phyloP scores from a whole-genome alignment of 2,797 vertebrate species.

The Spea hammondii region DNA sequence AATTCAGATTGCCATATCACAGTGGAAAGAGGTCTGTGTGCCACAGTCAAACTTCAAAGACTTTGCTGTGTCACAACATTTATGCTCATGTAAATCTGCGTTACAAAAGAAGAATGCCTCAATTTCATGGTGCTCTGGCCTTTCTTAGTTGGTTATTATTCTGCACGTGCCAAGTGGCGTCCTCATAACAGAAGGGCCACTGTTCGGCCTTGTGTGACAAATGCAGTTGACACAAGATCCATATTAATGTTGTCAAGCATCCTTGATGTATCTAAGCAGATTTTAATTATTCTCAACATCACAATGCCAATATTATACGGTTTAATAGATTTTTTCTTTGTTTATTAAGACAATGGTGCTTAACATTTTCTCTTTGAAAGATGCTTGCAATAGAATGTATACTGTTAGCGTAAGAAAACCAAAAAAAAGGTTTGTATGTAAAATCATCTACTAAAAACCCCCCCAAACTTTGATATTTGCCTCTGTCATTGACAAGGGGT shows the following conservation, averaged over 20 bases:
- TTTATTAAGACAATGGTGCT: conserved; percentile 62
- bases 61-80: conserved; percentile 58
- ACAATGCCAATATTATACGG: conserved; percentile 60
- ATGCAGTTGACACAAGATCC: conserved; percentile 73
- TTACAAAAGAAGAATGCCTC: conserved; percentile 68
- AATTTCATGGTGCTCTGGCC: conserved; percentile 71
- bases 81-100: conserved; percentile 65
- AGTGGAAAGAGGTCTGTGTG: conserved; percentile 37
- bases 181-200: conserved; percentile 62
- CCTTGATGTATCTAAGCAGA: conserved; percentile 70
- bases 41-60: conserved; percentile 60
- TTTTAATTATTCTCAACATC: conserved; percentile 71
- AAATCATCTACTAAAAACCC: conserved; percentile 68
- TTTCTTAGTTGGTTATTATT: conserved; percentile 66
- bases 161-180: conserved; percentile 68
- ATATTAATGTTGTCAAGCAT: conserved; percentile 73
- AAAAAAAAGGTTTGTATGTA: conserved; percentile 59
- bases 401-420: not conserved
- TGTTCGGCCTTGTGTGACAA: conserved; percentile 66
- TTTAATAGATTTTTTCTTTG: conserved; percentile 63
- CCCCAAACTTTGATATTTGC: conserved; percentile 68
- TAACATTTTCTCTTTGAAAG: conserved; percentile 27
- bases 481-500: conserved; percentile 69
- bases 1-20: conserved; percentile 22
- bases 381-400: not conserved